A percentile compares a stretch with the other conserved stretches of the same genome.
phyloP scores from a whole-genome alignment of 2,797 vertebrate genomes.

The Characodon lateralis region DNA sequence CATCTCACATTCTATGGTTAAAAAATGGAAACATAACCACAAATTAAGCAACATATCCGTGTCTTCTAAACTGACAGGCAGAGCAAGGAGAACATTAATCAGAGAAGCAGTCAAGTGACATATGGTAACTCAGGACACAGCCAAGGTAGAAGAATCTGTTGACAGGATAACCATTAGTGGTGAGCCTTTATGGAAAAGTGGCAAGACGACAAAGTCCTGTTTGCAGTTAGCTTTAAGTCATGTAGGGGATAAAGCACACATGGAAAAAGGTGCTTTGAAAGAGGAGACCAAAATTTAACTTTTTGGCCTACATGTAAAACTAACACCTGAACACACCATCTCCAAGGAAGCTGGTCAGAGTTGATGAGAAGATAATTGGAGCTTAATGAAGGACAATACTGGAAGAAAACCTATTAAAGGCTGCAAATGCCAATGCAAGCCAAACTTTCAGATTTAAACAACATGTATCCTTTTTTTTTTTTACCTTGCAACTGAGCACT shows the following conservation, averaged over 20 bases:
- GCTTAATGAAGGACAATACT: no score
- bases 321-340: constrained; percentile 1
- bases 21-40: neutral
- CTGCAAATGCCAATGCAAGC: neutral
- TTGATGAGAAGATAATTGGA: neutral
- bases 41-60: neutral
- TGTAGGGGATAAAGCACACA: neutral
- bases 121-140: no score
- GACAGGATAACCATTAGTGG: no score
- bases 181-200: neutral
- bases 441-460: neutral
- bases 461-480: neutral
- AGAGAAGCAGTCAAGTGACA: no score
- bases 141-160: no score
- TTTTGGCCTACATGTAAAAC: neutral
- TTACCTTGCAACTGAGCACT: neutral
- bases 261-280: neutral
- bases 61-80: no score
- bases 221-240: neutral
- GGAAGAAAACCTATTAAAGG: neutral
- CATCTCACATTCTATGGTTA: neutral
- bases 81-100: no score
- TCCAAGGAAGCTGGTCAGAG: neutral
- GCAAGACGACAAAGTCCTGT: neutral
- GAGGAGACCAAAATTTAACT: neutral